Percentiles rank a stretch among this genome's conserved stretches.
Conservation (phyloP, 2,797 vertebrate species). For the Gobio occitaniae region DNA sequence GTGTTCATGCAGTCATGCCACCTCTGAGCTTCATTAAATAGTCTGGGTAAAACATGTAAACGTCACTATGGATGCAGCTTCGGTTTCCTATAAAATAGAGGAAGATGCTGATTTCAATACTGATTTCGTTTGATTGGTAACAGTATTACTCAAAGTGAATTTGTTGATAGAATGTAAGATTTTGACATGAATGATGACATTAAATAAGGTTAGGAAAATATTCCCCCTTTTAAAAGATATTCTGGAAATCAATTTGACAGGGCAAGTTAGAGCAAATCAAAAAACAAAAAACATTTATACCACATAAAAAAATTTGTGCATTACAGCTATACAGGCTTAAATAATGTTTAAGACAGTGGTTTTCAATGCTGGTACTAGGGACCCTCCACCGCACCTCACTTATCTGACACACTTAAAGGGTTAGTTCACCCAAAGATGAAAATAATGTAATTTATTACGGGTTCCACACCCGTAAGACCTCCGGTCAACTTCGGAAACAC, state of each 20-base stretch:
- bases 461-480: too few species aligned
- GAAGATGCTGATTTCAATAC: neutral
- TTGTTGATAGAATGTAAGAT: neutral
- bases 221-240: neutral
- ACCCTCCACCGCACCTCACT: too few species aligned
- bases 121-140: neutral
- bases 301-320: too few species aligned
- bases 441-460: too few species aligned
- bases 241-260: neutral
- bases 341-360: neutral
- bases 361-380: neutral
- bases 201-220: neutral
- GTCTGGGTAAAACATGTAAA: neutral
- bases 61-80: neutral
- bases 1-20: too few species aligned
- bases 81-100: neutral
- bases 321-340: neutral
- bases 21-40: neutral
- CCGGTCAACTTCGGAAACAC: too few species aligned
- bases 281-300: too few species aligned
- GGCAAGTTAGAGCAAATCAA: neutral
- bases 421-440: too few species aligned
- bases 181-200: neutral
- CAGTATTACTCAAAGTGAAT: neutral
- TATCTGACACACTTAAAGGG: too few species aligned